These are phyloP conservation scores for Formica exsecta DNA, from an alignment of 1,140 invertebrate genomes.

Conservation along the genomic window DNA sequence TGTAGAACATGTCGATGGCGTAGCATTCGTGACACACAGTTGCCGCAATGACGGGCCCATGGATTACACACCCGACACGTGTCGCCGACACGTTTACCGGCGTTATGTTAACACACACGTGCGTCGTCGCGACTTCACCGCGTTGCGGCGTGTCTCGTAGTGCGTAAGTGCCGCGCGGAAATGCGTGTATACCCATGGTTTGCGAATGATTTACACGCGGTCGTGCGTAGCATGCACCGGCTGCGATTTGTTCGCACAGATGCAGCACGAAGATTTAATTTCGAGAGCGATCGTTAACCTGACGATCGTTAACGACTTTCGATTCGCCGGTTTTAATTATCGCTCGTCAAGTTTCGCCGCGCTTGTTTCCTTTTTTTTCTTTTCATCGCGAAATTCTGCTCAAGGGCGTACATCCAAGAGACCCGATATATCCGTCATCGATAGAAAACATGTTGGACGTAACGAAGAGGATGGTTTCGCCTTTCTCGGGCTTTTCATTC, in stretches of 20 bases:
- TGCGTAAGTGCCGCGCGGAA: constrained; percentile 70
- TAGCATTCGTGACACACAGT: constrained; percentile 60
- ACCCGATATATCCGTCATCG: constrained; percentile 40
- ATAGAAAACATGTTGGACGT: constrained; percentile 50
- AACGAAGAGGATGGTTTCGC: constrained; percentile 45
- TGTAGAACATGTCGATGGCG: constrained; percentile 55
- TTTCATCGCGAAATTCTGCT: constrained; percentile 26
- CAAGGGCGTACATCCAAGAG: constrained; percentile 3
- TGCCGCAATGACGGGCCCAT: constrained; percentile 67
- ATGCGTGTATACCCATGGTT: constrained; percentile 68
- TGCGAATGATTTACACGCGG: constrained; percentile 74
- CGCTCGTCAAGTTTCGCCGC: background rate
- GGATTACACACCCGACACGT: constrained; percentile 74
- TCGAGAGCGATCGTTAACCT: background rate
- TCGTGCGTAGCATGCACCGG: constrained; percentile 46
- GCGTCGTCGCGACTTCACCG: constrained; percentile 67
- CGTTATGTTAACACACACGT: constrained; percentile 74
- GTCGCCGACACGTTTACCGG: constrained; percentile 73
- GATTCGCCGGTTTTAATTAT: constrained; percentile 40
- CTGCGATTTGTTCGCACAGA: constrained; percentile 37
- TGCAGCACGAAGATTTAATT: constrained; percentile 40
- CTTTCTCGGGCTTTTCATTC: constrained; percentile 52
- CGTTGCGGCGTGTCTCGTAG: constrained; percentile 43
- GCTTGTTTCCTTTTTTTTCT: background rate
- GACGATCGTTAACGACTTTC: constrained; percentile 3